phyloP scores from a whole-genome alignment of 2,797 vertebrate genomes.

The Rousettus madagascariensis region DNA sequence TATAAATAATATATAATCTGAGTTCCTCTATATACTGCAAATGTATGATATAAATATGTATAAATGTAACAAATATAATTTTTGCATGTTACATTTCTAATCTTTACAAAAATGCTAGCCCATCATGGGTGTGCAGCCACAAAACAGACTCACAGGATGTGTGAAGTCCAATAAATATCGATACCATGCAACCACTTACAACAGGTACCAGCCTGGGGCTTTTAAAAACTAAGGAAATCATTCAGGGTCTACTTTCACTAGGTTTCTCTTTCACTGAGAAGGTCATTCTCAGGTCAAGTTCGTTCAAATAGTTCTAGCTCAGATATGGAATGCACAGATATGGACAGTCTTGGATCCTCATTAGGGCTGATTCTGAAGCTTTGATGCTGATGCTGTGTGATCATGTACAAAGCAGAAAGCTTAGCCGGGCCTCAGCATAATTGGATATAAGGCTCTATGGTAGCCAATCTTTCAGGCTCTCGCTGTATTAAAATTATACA shows the following conservation, averaged over 20 bases:
- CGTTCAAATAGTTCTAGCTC: neutral
- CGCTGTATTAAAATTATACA: neutral
- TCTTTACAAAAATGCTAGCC: slow-evolving; percentile 56
- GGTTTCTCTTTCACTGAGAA: slow-evolving; percentile 47
- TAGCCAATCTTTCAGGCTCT: neutral
- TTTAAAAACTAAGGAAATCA: slow-evolving; percentile 46
- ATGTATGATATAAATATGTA: slow-evolving; percentile 78
- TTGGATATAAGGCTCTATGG: neutral
- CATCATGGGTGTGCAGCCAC: slow-evolving; percentile 42
- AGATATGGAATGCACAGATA: neutral
- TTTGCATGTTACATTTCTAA: slow-evolving; percentile 77
- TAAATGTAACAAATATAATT: slow-evolving; percentile 79
- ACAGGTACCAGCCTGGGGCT: slow-evolving; percentile 56
- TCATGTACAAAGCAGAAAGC: neutral
- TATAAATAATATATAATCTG: slow-evolving; percentile 80
- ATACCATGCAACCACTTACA: slow-evolving; percentile 45
- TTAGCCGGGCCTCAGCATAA: slow-evolving; percentile 16
- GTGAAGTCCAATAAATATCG: slow-evolving; percentile 58
- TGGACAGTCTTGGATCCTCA: neutral
- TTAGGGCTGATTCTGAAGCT: neutral
- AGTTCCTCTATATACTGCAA: slow-evolving; percentile 75
- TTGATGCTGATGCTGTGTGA: neutral
- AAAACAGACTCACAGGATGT: slow-evolving; percentile 47
- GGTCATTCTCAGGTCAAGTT: slow-evolving; percentile 60
- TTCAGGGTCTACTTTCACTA: slow-evolving; percentile 10